Conservation (phyloP, 2,797 vertebrate species). For the Zenarchopterus dispar region DNA sequence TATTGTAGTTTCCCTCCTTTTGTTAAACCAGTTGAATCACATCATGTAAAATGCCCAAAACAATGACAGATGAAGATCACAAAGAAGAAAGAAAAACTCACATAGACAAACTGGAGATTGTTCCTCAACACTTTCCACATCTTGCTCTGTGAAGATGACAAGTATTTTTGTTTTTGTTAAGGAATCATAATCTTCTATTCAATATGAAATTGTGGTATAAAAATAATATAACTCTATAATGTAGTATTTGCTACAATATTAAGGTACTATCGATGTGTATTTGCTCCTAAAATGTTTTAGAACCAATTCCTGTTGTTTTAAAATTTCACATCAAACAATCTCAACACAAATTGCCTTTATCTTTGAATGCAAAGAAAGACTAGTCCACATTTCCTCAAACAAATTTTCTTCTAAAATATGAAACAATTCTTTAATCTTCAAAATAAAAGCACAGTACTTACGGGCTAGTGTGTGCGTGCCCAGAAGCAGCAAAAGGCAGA, state of each 20-base stretch:
- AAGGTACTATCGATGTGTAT: background rate
- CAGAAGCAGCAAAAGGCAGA: constrained; percentile 83
- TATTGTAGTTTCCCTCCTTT: background rate
- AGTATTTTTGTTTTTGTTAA: background rate
- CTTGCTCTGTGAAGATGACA: constrained; percentile 70
- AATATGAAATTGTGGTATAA: too few relatives aligned
- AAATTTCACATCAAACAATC: background rate
- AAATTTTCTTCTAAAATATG: background rate
- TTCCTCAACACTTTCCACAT: constrained; percentile 77
- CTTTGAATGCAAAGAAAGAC: background rate
- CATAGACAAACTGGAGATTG: constrained; percentile 80
- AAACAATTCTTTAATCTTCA: background rate
- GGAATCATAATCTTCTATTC: too few relatives aligned
- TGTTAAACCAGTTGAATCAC: constrained; percentile 4
- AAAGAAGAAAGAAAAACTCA: constrained; percentile 70
- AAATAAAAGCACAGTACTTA: constrained; percentile 77
- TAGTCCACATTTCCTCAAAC: background rate
- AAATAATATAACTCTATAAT: too few relatives aligned
- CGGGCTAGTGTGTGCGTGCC: constrained; percentile 77
- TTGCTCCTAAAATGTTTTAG: background rate
- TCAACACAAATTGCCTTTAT: background rate
- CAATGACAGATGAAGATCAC: background rate
- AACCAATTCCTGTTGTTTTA: background rate
- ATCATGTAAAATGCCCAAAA: background rate
- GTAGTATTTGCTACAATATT: too few relatives aligned